Base-by-base conservation (phyloP, 2,888 invertebrate genomes). In the Nebria salina region DNA sequence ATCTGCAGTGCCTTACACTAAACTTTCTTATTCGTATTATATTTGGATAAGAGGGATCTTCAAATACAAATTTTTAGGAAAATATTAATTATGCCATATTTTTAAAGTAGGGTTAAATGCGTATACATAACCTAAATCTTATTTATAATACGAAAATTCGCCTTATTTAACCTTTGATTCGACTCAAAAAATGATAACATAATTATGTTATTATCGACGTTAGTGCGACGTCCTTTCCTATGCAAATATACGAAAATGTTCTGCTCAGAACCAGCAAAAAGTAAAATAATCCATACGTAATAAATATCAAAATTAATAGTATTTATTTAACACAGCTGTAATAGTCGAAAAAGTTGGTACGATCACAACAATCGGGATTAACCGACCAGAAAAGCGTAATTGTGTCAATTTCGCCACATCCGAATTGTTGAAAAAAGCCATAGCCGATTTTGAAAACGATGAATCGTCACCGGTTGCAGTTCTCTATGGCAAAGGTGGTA, bases 401-500 rank as follows among this genome's bases (percentile, higher is more conserved):
- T 95, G 96, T 84, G 91, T 98, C 0, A 93, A 97, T 86, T 90
- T 90, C 43, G 89, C 89, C 1, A 95, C 96, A 2, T 93, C 95
- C 0, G 86, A 89, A 42, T 90, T 93, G 85, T 91, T 98, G 20
- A 91, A 91, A 3, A 90, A 92, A 43, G 96, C 96, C 0, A 92
- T 98, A 76, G 90, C 93, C 82, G 90, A 91, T 15, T 98, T 98
- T 89, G 97, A 98, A 84, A 91, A 93, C 43, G 96, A 98, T 86
- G 88, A 92, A 0, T 89, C 91, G 0, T 90, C 94, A 0, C 89
- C 91, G 83, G 94, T 95, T 4, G 95, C 95, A 7, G 93, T 99
- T 1, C 89, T 99, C 1, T 93, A 97, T 87, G 98, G 98, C 7
- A 92, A 93, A 86, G 97, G 98, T n/a, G 98, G 98, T 0, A 95